Percentiles rank a stretch among this genome's conserved stretches.
phyloP scores from a whole-genome alignment of 2,113 vertebrate species.

The Callocephalon fimbriatum region DNA sequence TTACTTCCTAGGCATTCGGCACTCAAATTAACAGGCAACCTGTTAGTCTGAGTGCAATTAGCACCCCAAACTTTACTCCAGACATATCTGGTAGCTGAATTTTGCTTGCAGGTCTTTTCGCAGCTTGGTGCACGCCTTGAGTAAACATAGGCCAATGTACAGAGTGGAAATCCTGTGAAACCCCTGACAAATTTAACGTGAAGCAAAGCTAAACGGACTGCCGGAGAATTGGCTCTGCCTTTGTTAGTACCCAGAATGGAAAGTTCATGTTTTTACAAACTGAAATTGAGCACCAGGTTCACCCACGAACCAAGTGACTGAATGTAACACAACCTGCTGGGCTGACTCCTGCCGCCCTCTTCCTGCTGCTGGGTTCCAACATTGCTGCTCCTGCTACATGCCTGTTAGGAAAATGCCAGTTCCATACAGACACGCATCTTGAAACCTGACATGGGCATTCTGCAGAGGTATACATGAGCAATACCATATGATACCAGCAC shows the following conservation, averaged over 20 bases:
- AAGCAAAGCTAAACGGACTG: neutral
- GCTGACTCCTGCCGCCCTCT: neutral
- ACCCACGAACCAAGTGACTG: rapidly evolving
- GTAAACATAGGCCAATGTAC: neutral
- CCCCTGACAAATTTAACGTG: neutral
- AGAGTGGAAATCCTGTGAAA: neutral
- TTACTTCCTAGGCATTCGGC: conserved; percentile 22
- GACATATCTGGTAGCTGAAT: neutral
- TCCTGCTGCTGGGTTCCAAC: neutral
- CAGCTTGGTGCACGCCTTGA: neutral
- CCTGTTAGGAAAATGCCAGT: neutral
- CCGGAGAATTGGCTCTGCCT: neutral
- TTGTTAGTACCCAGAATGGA: neutral
- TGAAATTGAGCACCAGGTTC: neutral
- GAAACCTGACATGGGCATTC: neutral
- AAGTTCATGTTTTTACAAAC: neutral
- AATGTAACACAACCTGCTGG: neutral
- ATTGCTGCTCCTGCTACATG: rapidly evolving
- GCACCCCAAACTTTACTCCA: conserved; percentile 10
- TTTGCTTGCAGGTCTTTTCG: neutral
- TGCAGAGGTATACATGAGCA: rapidly evolving
- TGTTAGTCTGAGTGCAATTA: conserved; percentile 52
- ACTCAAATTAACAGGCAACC: conserved; percentile 43
- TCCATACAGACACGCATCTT: neutral
- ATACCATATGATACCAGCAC: rapidly evolving